Percentiles rank a stretch among this genome's conserved stretches.
These are phyloP conservation scores for Malurus elegans DNA, from an alignment of 2,113 vertebrate genomes.

Conservation along the genomic window DNA sequence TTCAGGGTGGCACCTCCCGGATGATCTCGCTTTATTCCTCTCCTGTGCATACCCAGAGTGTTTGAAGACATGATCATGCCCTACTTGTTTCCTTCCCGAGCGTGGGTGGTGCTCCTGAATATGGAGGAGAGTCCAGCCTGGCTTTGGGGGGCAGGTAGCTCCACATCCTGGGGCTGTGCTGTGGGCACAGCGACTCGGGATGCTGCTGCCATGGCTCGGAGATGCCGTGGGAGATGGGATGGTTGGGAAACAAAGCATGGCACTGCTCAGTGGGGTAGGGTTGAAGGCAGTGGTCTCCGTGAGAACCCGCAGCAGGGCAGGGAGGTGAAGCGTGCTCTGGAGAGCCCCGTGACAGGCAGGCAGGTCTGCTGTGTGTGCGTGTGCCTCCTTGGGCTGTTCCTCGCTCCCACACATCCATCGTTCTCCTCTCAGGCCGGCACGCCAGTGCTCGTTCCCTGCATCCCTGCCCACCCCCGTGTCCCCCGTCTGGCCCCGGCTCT, in stretches of 20 bases:
- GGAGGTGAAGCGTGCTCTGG: not conserved
- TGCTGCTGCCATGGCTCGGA: fast-evolving
- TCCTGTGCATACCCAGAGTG: not conserved
- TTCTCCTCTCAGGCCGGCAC: not conserved
- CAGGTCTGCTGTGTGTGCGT: fast-evolving
- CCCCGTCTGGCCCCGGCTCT: fast-evolving
- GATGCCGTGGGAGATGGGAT: not conserved
- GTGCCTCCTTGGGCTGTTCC: not conserved
- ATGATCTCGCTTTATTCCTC: not conserved
- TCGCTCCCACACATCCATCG: not conserved
- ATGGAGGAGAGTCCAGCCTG: not conserved
- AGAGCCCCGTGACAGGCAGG: not conserved
- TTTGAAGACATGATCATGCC: fast-evolving
- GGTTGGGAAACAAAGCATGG: not conserved
- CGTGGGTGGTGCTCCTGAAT: not conserved
- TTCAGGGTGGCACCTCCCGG: not conserved
- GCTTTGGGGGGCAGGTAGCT: fast-evolving
- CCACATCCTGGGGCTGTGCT: fast-evolving
- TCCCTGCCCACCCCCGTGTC: fast-evolving
- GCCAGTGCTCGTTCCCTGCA: not conserved
- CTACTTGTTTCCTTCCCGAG: not conserved
- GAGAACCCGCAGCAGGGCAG: not conserved
- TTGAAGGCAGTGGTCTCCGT: not conserved
- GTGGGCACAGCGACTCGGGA: fast-evolving
- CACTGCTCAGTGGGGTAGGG: not conserved